Base-by-base conservation (phyloP, 2,113 vertebrate species). In the Bucco capensis region DNA sequence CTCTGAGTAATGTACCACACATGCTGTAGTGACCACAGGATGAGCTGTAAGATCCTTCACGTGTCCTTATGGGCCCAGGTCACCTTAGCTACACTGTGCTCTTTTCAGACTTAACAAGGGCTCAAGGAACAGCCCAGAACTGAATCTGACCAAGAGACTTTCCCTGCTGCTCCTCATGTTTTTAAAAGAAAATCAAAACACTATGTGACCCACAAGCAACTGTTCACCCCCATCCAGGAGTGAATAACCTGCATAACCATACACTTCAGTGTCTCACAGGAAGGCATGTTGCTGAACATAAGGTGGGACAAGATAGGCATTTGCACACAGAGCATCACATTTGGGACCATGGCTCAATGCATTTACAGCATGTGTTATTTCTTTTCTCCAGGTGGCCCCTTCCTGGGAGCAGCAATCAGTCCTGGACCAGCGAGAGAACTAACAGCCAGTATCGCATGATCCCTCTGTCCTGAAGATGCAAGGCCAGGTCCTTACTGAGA, bases 11-110 rank as follows among this genome's bases (percentile, higher is more conserved):
- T 7, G 37, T 30, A 56, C 57, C 46, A 10, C 2, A 3, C 30
- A 25, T 8, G 50, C 62, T 54, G 27, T 25, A 49, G 67, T 0
- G 0, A 53, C 61, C 65, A 19, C 0, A 6, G 49, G 14, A 40
- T 0, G 3, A 58, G 46, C 60, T 78, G 35, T 17, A 33, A 88
- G 25, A 10, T 42, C 17, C 60, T 14, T 4, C 2, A 4, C 5
- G 4, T 33, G 54, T 61, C 76, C n/a, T 44, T 16, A 10, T 4
- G 23, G 67, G 27, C 24, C 14, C 38, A 67, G 35, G 27, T 38
- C 42, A 37, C 25, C 51, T 83, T 71, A 15, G 62, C 49, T 50
- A 18, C 38, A 35, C 12, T 1, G 0, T 16, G 22, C 35, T 46
- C 83, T 60, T 42, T 76, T 16, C 51, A 75, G 53, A n/a, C 35